phyloP scores from a whole-genome alignment of 2,888 invertebrate species.

The Rhaphigaster nebulosa region DNA sequence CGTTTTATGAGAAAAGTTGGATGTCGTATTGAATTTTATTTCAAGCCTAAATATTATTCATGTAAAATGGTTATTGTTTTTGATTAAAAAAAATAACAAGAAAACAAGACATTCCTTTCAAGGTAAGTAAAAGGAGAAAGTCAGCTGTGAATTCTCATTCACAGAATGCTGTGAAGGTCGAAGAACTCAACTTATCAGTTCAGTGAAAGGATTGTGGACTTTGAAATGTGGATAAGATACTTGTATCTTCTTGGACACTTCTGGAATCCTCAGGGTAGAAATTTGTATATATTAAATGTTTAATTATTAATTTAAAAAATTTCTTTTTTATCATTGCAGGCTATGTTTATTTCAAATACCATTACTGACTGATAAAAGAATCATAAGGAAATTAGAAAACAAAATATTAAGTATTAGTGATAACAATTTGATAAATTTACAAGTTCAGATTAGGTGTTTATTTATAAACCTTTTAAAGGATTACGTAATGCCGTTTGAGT shows the following conservation, averaged over 20 bases:
- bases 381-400: neutral
- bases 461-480: no score
- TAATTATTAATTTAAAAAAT: neutral
- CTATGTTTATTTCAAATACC: no score
- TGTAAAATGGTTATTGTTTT: no score
- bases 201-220: slow-evolving; percentile 12
- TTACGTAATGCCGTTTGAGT: neutral
- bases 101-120: neutral
- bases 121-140: slow-evolving; percentile 13
- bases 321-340: no score
- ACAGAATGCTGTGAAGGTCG: slow-evolving; percentile 14
- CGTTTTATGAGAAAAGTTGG: no score
- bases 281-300: neutral
- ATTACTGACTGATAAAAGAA: neutral
- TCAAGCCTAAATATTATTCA: no score
- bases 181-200: neutral
- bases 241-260: neutral
- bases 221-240: neutral
- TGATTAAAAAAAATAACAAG: neutral
- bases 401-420: neutral
- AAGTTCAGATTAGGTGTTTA: no score
- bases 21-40: no score
- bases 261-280: neutral
- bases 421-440: no score
- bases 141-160: neutral